These are phyloP conservation scores for Dendronephthya gigantea DNA, from an alignment of 64 coral and sea anemone genomes.

Conservation along the genomic window DNA sequence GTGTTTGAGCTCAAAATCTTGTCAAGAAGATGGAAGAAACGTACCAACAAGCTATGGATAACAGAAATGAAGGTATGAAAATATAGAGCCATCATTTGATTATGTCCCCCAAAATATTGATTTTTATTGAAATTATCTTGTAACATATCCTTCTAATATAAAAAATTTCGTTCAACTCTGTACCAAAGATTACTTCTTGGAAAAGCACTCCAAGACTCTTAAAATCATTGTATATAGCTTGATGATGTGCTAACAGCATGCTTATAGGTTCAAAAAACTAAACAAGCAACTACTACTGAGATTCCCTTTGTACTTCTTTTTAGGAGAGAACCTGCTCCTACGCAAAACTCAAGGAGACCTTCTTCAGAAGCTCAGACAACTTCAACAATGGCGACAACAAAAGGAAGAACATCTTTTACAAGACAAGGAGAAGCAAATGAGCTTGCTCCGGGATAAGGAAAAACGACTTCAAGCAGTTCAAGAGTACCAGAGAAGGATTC, in stretches of 20 bases:
- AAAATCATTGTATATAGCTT: too few species aligned
- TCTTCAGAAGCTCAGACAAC: background rate
- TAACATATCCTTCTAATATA: too few species aligned
- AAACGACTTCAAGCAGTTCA: background rate
- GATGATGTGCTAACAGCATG: too few species aligned
- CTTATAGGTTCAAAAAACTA: too few species aligned
- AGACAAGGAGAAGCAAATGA: conserved; percentile 9
- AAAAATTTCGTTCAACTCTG: too few species aligned
- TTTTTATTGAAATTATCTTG: too few species aligned
- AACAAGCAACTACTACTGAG: too few species aligned
- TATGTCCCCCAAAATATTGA: too few species aligned
- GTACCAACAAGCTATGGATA: background rate
- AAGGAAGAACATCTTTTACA: background rate
- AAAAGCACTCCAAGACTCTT: too few species aligned
- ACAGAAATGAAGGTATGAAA: background rate
- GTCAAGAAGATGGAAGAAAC: background rate
- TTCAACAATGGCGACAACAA: background rate
- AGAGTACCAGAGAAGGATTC: background rate
- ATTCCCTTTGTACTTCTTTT: background rate
- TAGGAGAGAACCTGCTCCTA: background rate
- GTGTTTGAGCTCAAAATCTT: background rate
- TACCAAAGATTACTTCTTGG: too few species aligned
- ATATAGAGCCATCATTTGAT: too few species aligned
- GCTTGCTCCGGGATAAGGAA: background rate
- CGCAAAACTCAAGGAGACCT: background rate